A percentile compares a stretch with the other conserved stretches of the same genome.
These are phyloP conservation scores for Deroptyus accipitrinus DNA, from an alignment of 2,113 vertebrate genomes.

Conservation along the genomic window DNA sequence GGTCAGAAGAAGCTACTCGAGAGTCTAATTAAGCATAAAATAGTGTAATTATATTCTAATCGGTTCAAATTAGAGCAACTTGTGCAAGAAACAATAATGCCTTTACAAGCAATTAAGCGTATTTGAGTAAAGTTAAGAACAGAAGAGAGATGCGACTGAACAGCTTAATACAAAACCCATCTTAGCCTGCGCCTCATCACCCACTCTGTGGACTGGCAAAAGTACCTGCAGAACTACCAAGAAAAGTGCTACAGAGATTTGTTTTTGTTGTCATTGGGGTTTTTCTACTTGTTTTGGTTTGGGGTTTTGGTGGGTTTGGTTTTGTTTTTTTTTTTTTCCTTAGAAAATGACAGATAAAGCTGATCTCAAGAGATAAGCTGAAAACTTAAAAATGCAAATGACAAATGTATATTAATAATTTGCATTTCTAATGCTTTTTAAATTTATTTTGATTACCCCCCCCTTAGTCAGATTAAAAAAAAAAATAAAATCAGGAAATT, in stretches of 20 bases:
- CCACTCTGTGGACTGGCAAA: background rate
- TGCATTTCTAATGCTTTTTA: background rate
- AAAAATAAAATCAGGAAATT: background rate
- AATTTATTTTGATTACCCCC: background rate
- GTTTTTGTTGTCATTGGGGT: background rate
- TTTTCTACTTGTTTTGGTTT: background rate
- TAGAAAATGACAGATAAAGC: background rate
- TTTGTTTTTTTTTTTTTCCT: background rate
- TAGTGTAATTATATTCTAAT: constrained; percentile 42
- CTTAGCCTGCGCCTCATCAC: background rate
- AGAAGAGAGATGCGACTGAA: background rate
- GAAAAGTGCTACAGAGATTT: background rate
- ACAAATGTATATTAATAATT: background rate
- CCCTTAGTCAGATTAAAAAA: background rate
- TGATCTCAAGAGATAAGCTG: background rate
- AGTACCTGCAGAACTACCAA: background rate
- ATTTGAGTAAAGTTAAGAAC: constrained; percentile 5
- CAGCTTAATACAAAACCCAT: background rate
- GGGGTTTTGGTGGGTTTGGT: background rate
- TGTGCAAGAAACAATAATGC: constrained; percentile 40
- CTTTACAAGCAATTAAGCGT: background rate
- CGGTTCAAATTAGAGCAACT: constrained; percentile 35
- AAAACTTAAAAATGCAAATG: background rate
- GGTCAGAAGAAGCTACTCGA: constrained; percentile 14
- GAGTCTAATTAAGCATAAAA: constrained; percentile 54